Evolutionary conservation across 1,140 invertebrate species (phyloP).

Genomic region (Leptoteleia sp.): DNA sequence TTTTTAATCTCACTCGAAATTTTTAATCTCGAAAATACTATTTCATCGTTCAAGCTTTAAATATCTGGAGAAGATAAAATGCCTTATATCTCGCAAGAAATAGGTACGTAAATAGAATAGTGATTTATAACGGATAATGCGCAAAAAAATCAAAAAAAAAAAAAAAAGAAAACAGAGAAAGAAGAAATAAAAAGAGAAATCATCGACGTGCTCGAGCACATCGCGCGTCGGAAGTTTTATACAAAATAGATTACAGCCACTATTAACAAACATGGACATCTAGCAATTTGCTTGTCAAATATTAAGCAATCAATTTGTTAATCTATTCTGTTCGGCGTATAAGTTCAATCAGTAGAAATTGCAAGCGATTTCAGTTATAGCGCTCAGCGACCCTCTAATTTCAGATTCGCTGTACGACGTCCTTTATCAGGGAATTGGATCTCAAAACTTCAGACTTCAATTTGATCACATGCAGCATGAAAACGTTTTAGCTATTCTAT

Average conservation of each 20-base stretch:
- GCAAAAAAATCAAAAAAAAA: too few relatives aligned
- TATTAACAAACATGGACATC: conserved; percentile 35
- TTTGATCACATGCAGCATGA: conserved; percentile 43
- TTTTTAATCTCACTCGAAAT: too few relatives aligned
- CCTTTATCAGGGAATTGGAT: conserved; percentile 53
- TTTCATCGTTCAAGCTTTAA: too few relatives aligned
- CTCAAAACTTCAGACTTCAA: conserved; percentile 53
- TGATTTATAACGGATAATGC: conserved; percentile 22
- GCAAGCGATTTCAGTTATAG: conserved; percentile 46
- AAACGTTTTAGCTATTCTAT: conserved; percentile 31
- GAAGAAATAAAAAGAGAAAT: conserved; percentile 27
- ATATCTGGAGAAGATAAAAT: too few relatives aligned
- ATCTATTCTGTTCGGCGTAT: conserved; percentile 39
- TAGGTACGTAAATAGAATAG: too few relatives aligned
- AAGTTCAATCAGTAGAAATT: conserved; percentile 44
- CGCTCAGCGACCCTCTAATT: conserved; percentile 45
- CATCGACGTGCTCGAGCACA: conserved; percentile 3
- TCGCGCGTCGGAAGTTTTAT: conserved; percentile 1
- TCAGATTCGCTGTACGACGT: conserved; percentile 34
- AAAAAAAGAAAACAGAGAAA: conserved; percentile 18
- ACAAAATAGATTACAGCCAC: conserved; percentile 37
- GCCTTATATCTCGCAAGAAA: too few relatives aligned
- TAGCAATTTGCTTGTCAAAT: conserved; percentile 45
- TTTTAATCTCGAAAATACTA: too few relatives aligned
- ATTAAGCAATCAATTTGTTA: conserved; percentile 57